A percentile compares a stretch with the other conserved stretches of the same genome.
These are phyloP conservation scores for Cotesia vestalis DNA, from an alignment of 1,140 invertebrate species.

Conservation along the genomic window DNA sequence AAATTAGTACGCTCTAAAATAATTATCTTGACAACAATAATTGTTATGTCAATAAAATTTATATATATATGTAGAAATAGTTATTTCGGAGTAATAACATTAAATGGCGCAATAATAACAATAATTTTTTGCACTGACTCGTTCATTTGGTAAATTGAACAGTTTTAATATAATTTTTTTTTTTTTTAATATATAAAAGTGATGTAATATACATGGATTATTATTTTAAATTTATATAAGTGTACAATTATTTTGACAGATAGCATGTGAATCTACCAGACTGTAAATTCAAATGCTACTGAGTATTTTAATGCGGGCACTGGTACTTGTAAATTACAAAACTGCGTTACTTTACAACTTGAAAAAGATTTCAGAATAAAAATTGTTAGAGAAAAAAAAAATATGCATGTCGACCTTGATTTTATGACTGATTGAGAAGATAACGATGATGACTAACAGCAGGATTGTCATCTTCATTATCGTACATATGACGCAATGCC, in stretches of 20 bases:
- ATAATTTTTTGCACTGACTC: constrained; percentile 28
- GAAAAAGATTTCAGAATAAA: neutral
- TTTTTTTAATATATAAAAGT: too few relatives aligned
- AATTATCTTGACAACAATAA: too few relatives aligned
- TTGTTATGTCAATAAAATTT: too few relatives aligned
- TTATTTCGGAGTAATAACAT: neutral
- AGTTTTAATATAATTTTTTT: neutral
- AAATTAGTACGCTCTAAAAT: too few relatives aligned
- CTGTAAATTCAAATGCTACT: too few relatives aligned
- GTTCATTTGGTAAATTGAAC: constrained; percentile 35
- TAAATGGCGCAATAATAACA: constrained; percentile 18
- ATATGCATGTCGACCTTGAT: constrained; percentile 28
- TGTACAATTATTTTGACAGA: neutral
- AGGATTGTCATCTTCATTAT: constrained; percentile 34
- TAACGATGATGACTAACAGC: constrained; percentile 15
- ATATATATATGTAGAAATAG: neutral
- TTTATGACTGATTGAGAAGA: constrained; percentile 19
- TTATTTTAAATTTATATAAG: neutral
- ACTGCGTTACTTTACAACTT: neutral
- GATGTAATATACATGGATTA: too few relatives aligned
- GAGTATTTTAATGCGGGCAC: constrained; percentile 25
- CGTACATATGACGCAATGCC: constrained; percentile 27
- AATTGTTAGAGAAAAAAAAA: neutral
- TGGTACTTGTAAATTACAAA: neutral
- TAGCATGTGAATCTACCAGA: too few relatives aligned